Conservation (phyloP, 2,113 vertebrate species). For the Alosa alosa region DNA sequence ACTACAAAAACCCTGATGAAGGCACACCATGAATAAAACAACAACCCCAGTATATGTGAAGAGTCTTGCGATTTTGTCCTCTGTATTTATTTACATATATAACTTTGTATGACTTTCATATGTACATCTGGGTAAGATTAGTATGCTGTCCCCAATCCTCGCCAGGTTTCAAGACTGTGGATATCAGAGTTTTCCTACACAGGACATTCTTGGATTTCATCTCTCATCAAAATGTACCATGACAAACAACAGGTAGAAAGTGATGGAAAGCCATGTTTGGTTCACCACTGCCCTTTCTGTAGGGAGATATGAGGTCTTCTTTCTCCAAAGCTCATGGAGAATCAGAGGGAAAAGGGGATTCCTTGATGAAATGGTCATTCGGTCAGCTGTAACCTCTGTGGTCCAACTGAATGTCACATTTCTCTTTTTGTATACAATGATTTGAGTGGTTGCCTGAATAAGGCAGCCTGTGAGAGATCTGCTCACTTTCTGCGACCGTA, state of each 20-base stretch:
- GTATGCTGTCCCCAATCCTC: slow-evolving; percentile 13
- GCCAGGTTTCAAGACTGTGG: slow-evolving; percentile 38
- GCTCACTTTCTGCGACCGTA: neutral
- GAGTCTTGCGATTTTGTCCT: slow-evolving; percentile 50
- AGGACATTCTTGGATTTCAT: slow-evolving; percentile 18
- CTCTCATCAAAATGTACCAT: slow-evolving; percentile 25
- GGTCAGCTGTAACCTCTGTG: neutral
- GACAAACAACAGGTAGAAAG: neutral
- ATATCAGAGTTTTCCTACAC: slow-evolving; percentile 25
- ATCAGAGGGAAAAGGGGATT: neutral
- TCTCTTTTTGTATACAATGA: neutral
- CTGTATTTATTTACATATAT: slow-evolving; percentile 58
- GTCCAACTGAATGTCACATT: neutral
- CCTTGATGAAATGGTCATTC: neutral
- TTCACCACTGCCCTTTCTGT: slow-evolving; percentile 20
- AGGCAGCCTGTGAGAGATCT: neutral
- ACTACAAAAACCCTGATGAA: slow-evolving; percentile 79
- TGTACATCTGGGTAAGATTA: slow-evolving; percentile 47
- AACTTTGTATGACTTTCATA: slow-evolving; percentile 49
- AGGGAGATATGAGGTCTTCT: neutral
- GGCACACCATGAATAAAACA: slow-evolving; percentile 78
- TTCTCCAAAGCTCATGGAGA: neutral
- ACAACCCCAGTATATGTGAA: slow-evolving; percentile 64
- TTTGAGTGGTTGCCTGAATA: neutral
- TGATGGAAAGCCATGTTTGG: slow-evolving; percentile 32